A percentile compares a stretch with the other conserved stretches of the same genome.
These are phyloP conservation scores for Chaenocephalus aceratus DNA, from an alignment of 2,113 vertebrate species.

Conservation along the genomic window DNA sequence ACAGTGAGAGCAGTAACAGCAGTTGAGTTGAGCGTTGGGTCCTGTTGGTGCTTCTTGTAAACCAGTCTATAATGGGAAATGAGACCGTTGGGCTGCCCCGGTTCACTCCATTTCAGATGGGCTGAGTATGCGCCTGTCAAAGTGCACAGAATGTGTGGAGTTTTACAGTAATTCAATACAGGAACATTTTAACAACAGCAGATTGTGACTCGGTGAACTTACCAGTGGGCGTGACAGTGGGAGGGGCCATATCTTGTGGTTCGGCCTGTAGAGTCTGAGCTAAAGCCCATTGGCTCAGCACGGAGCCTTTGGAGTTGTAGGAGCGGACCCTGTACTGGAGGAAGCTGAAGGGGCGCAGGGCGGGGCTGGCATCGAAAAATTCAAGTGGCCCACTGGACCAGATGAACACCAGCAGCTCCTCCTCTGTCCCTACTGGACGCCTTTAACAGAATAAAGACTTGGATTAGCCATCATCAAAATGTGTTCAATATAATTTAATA, in stretches of 20 bases:
- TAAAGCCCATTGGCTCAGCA: slow-evolving; percentile 87
- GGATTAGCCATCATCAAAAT: neutral
- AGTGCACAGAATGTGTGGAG: neutral
- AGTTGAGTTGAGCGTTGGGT: slow-evolving; percentile 81
- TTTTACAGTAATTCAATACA: slow-evolving; percentile 13
- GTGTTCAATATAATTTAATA: neutral
- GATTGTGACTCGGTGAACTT: slow-evolving; percentile 33
- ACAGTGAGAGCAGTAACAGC: slow-evolving; percentile 86
- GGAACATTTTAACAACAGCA: neutral
- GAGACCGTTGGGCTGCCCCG: slow-evolving; percentile 86
- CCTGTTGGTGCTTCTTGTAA: slow-evolving; percentile 84
- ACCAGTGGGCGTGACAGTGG: slow-evolving; percentile 82
- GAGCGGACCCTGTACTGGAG: slow-evolving; percentile 89
- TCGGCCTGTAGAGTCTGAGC: slow-evolving; percentile 85
- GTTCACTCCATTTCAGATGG: slow-evolving; percentile 88
- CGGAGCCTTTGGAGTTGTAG: slow-evolving; percentile 86
- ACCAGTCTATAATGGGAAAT: slow-evolving; percentile 87
- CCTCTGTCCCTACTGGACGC: slow-evolving; percentile 80
- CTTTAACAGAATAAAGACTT: slow-evolving; percentile 71
- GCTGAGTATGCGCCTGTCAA: slow-evolving; percentile 86
- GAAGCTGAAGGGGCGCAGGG: slow-evolving; percentile 85
- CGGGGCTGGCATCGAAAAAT: slow-evolving; percentile 86
- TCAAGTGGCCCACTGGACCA: slow-evolving; percentile 88
- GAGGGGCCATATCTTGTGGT: slow-evolving; percentile 84
- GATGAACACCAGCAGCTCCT: slow-evolving; percentile 88